phyloP scores from a whole-genome alignment of 92 coral and sea anemone genomes.

The Porites evermanni region DNA sequence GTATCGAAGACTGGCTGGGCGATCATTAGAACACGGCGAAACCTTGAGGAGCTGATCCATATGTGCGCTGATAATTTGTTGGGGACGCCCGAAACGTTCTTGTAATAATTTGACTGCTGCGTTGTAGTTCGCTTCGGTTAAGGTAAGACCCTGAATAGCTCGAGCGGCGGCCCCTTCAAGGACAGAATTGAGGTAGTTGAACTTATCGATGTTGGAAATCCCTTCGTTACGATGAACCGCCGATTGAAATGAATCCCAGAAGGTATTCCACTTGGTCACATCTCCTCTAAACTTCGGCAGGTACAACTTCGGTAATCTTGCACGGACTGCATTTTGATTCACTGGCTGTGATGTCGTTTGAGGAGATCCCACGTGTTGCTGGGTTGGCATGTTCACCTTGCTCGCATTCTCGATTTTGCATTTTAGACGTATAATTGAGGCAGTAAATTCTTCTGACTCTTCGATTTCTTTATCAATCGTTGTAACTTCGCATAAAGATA shows the following conservation, averaged over 20 bases:
- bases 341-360: not conserved
- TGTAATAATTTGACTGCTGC: conserved; percentile 38
- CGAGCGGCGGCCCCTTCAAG: conserved; percentile 49
- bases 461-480: conserved; percentile 46
- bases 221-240: conserved; percentile 29
- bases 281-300: conserved; percentile 30
- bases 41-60: conserved; percentile 69
- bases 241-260: conserved; percentile 56
- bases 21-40: conserved; percentile 35
- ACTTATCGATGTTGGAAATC: conserved; percentile 39
- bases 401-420: conserved; percentile 3
- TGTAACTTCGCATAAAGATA: conserved; percentile 12
- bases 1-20: too few relatives aligned
- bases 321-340: conserved; percentile 5
- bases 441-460: conserved; percentile 41
- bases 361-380: not conserved
- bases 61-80: conserved; percentile 63
- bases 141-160: conserved; percentile 55
- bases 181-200: conserved; percentile 45
- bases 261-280: not conserved
- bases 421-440: conserved; percentile 4
- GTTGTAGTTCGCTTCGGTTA: conserved; percentile 47
- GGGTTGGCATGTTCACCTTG: not conserved
- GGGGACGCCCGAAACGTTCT: conserved; percentile 50
- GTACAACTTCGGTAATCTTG: conserved; percentile 55